A percentile compares a stretch with the other conserved stretches of the same genome.
phyloP scores from a whole-genome alignment of 2,797 vertebrate genomes.

The Tangara arthus region DNA sequence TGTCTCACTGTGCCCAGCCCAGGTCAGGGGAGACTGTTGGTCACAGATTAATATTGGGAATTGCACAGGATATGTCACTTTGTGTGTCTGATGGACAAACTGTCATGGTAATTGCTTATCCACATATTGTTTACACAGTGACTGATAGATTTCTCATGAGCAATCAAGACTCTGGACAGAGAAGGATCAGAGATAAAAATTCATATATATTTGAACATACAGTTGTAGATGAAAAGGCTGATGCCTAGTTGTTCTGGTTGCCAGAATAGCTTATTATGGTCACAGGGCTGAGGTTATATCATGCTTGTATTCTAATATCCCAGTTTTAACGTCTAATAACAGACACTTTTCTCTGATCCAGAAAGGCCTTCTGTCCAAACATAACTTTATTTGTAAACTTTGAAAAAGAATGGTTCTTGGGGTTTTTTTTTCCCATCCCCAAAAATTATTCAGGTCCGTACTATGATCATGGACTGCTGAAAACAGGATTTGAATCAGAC shows the following conservation, averaged over 20 bases:
- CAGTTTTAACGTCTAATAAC: not conserved
- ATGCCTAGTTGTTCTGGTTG: not conserved
- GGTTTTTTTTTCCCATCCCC: rapidly evolving
- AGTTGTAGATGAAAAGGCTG: not conserved
- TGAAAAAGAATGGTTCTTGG: not conserved
- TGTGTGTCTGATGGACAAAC: not conserved
- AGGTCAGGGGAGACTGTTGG: not conserved
- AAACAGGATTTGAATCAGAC: not conserved
- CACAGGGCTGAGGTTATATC: not conserved
- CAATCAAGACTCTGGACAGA: not conserved
- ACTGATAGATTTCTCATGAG: not conserved
- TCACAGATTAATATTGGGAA: not conserved
- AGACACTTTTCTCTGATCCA: not conserved
- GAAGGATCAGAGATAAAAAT: not conserved
- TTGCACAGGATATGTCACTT: not conserved
- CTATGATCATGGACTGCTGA: not conserved
- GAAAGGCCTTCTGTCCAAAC: not conserved
- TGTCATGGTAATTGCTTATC: not conserved
- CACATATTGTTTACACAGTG: not conserved
- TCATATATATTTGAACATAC: not conserved
- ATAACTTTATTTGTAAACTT: not conserved
- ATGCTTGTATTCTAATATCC: not conserved
- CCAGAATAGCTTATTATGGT: not conserved
- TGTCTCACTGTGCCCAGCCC: not conserved
- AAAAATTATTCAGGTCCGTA: not conserved